Evolutionary conservation across 2,888 invertebrate species (phyloP), one percentile per base, ranked within the genome.

Genomic region (Platycnemis pennipes): DNA sequence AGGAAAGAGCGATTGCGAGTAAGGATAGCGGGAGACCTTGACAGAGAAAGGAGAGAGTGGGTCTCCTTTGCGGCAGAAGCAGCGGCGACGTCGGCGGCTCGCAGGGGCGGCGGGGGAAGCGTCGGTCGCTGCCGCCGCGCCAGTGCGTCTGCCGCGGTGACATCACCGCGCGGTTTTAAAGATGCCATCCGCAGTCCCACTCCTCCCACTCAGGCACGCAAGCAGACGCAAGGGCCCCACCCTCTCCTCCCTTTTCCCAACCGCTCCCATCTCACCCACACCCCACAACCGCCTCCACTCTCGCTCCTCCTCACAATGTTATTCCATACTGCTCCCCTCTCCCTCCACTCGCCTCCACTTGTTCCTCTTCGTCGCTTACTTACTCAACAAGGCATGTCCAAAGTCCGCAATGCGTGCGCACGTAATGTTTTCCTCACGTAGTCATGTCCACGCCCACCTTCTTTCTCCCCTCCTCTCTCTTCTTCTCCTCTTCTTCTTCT

Each of bases 91-190:
- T 13, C 16, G 2, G 16, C 53, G 53, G n/a, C n/a, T n/a, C n/a
- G n/a, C n/a, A n/a, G n/a, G n/a, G n/a, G n/a, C n/a, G 53, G 53
- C 53, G 53, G 53, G 11, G 53, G 53, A 13, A 53, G 53, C 53
- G 31, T 22, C 53, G 31, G 53, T 37, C 53, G 88, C 37, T 53
- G 63, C 63, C 91, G 91, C 91, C 91, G 63, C 88, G 88, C 91
- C 91, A 63, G 42, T 69, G 42, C 91, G 91, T 91, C 91, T 91
- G 91, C 91, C 91, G 91, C 91, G 91, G 91, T 91, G 91, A 91
- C 91, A 91, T 91, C 91, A 91, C 44, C 91, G 44, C 69, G 91
- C 91, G 63, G 69, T 91, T 91, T 91, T 91, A 91, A 91, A 91
- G 91, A 91, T 91, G 91, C 91, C 91, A 91, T 91, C 91, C 91